phyloP scores from a whole-genome alignment of 1,140 invertebrate species.

The Alviniconcha marisindica region DNA sequence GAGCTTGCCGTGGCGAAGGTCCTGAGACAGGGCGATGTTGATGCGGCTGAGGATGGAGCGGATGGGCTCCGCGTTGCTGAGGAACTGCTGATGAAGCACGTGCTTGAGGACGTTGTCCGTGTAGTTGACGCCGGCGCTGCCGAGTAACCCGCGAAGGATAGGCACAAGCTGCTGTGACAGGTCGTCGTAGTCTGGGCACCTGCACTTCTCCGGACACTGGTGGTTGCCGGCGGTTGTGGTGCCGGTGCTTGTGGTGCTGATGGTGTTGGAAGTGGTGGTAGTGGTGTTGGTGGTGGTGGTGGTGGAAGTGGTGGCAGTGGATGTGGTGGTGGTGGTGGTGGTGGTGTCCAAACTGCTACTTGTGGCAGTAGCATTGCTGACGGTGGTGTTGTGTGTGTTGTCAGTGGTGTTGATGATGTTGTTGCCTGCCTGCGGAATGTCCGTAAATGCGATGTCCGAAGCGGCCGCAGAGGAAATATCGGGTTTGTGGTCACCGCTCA shows the following conservation, averaged over 20 bases:
- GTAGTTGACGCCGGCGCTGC: not conserved
- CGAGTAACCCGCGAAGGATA: not conserved
- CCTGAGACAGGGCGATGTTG: not conserved
- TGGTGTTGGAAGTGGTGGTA: not conserved
- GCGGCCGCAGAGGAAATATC: too few species aligned
- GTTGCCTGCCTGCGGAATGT: too few species aligned
- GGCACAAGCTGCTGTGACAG: not conserved
- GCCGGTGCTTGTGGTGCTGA: not conserved
- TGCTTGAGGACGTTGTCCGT: not conserved
- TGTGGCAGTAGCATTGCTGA: not conserved
- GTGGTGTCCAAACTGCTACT: not conserved
- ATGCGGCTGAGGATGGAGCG: not conserved
- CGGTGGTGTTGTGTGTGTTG: not conserved
- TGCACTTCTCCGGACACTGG: conserved; percentile 8
- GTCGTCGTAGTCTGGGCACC: not conserved
- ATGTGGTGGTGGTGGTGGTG: too few species aligned
- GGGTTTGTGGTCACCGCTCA: too few species aligned
- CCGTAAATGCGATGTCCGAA: too few species aligned
- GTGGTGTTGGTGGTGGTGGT: not conserved
- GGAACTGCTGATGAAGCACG: not conserved
- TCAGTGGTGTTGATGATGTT: not conserved
- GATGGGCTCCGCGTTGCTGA: not conserved
- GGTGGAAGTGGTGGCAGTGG: not conserved
- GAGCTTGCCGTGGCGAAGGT: not conserved
- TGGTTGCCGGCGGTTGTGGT: not conserved